Base-by-base conservation (phyloP, 2,888 invertebrate species). In the Cistogaster globosa region DNA sequence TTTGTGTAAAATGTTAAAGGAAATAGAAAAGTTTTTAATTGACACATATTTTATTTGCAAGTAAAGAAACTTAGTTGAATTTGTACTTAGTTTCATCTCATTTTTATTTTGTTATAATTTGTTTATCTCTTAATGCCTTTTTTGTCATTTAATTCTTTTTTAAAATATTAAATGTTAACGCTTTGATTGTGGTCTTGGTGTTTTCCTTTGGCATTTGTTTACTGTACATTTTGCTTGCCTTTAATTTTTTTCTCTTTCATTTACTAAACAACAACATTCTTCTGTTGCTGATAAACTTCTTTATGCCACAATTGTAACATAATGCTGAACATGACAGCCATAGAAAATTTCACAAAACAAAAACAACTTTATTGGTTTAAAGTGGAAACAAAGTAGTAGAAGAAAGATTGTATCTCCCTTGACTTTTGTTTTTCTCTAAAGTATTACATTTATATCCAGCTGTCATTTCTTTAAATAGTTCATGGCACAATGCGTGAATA, bases 321-420 rank as follows among this genome's bases (percentile, higher is more conserved):
- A 80, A 84, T 84, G 84, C 84, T 71, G 71, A 76, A 80, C 84
- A 84, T 84, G 84, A 84, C 84, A 80, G 55, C 71, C 76, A 63
- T 69, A 65, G 69, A 65, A 69, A 77, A 42, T 83, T 42, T 58
- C 53, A 20, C 69, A 51, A 53, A 69, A 7, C 32, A 7, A 32
- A 32, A 32, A 26, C 26, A 83, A 78, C 53, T 83, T 83, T 83
- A 32, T 74, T 67, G 74, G 62, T 65, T 69, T 22, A 71, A 71
- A 53, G 9, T 53, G 26, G 20, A 32, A 67, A 60, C 20, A 71
- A 63, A 55, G 20, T 42, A 55, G 18, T 58, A 55, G 12, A 11
- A 42, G 12, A 42, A 45, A 53, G 45, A 60, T 32, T 32, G 71
- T 18, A 71, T 76, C 26, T 82, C 38, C 16, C 8, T 26, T 65